Evolutionary conservation across 2,888 invertebrate genomes (phyloP).

Genomic region (Iphiclides podalirius): DNA sequence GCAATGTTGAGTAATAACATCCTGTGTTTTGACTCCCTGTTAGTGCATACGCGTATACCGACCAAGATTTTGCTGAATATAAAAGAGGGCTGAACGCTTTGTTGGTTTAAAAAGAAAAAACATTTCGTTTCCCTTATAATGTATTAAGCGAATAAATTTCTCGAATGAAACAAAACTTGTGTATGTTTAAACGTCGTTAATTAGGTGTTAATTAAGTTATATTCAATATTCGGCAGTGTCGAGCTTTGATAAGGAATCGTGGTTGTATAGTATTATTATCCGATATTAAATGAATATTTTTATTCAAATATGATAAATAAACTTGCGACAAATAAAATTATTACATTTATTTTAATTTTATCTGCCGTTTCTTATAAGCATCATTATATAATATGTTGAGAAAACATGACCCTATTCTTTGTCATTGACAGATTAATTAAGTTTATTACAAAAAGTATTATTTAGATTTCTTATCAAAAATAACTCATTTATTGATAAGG

Average conservation of each 20-base stretch:
- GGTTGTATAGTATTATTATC: no score
- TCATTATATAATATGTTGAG: conserved; percentile 13
- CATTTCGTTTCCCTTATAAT: not conserved
- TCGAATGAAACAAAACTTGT: no score
- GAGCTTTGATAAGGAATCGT: no score
- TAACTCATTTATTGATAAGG: not conserved
- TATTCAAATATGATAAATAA: not conserved
- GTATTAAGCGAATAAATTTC: not conserved
- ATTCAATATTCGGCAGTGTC: no score
- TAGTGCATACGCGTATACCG: conserved; percentile 36
- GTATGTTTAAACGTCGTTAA: no score
- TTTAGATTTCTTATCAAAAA: not conserved
- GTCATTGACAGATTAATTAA: conserved; percentile 12
- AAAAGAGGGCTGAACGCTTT: not conserved
- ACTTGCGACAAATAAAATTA: not conserved
- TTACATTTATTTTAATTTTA: not conserved
- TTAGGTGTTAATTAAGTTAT: no score
- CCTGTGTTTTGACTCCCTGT: conserved; percentile 39
- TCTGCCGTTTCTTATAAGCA: no score
- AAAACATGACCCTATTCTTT: conserved; percentile 14
- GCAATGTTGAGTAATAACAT: conserved; percentile 27
- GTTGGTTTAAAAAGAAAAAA: not conserved
- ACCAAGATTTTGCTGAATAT: not conserved
- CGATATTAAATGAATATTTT: no score
- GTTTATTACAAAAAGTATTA: not conserved